Evolutionary conservation across 1,140 invertebrate genomes (phyloP).

Genomic region (Diprion similis): DNA sequence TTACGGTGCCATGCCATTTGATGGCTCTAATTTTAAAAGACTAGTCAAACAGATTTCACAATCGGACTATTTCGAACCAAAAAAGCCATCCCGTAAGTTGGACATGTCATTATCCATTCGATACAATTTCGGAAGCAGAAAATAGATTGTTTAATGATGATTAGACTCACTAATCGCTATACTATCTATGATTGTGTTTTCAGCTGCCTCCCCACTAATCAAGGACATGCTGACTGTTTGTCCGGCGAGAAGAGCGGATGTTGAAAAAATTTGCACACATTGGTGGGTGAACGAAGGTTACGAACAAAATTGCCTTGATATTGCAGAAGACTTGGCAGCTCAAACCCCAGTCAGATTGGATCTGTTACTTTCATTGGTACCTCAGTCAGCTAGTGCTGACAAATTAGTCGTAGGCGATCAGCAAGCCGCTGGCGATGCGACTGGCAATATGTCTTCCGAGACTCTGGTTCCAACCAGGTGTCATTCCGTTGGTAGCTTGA

Average conservation of each 20-base stretch:
- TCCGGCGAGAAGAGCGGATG: conserved; percentile 86
- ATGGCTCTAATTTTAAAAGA: conserved; percentile 97
- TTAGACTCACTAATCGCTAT: background rate
- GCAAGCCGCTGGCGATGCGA: conserved; percentile 59
- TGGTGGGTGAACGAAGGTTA: conserved; percentile 94
- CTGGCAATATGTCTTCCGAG: conserved; percentile 46
- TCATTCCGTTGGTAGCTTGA: conserved; percentile 73
- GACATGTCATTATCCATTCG: too few relatives aligned
- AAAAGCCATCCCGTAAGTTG: conserved; percentile 86
- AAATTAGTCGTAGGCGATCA: conserved; percentile 69
- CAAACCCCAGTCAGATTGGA: conserved; percentile 90
- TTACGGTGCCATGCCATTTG: conserved; percentile 99
- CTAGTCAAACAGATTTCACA: conserved; percentile 97
- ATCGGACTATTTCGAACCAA: conserved; percentile 97
- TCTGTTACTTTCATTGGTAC: conserved; percentile 83
- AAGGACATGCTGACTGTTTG: conserved; percentile 93
- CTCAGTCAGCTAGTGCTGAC: conserved; percentile 70
- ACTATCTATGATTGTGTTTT: conserved; percentile 37
- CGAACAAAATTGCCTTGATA: conserved; percentile 81
- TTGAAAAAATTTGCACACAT: conserved; percentile 93
- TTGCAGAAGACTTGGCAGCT: conserved; percentile 87
- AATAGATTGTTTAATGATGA: background rate
- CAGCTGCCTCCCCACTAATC: conserved; percentile 93
- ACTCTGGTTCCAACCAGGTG: conserved; percentile 64
- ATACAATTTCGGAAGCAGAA: conserved; percentile 21